Base-by-base conservation (phyloP, 2,797 vertebrate genomes). In the Apogon hyalosoma region DNA sequence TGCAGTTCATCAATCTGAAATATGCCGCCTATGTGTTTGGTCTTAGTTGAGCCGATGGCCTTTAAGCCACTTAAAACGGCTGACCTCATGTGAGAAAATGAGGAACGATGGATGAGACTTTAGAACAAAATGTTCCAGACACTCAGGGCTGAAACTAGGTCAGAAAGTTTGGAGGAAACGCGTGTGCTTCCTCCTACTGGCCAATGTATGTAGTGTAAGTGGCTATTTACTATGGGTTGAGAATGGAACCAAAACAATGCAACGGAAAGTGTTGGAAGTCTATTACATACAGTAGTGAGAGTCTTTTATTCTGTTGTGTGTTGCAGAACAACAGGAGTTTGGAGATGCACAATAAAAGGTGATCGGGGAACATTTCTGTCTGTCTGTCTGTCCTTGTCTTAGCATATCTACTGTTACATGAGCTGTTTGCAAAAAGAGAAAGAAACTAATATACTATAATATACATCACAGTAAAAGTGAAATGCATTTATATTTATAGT, bases 111-210 rank as follows among this genome's bases (percentile, higher is more conserved):
- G 66, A 79, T 75, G 75, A 87, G 82, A 90, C 86, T 9, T 6
- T 33, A 90, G 93, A 92, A 94, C 93, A 94, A 80, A 91, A 90
- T 94, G 93, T 94, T 80, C 94, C 82, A 91, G 90, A 92, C 83
- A 43, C 79, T 71, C 77, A 53, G 48, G 64, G 56, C 43, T 79
- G 49, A 89, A 94, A 93, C 73, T 91, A 89, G 94, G 94, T 94
- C 93, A 93, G 45, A 51, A 70, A 54, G 70, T 80, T 78, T 66
- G 51, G 73, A 87, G 75, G 64, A 54, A 84, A 85, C 83, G 82
- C 52, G 16, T 85, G 62, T 93, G 89, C 62, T 59, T 90, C 93
- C 92, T 88, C 88, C 93, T 91, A 67, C 83, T 91, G 93, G 92
- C 70, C 39, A 46, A 33, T 43, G 0, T n/a, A 24, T 75, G 85